Conservation (phyloP, 1,140 invertebrate species). For the Aphelenchoides besseyi region DNA sequence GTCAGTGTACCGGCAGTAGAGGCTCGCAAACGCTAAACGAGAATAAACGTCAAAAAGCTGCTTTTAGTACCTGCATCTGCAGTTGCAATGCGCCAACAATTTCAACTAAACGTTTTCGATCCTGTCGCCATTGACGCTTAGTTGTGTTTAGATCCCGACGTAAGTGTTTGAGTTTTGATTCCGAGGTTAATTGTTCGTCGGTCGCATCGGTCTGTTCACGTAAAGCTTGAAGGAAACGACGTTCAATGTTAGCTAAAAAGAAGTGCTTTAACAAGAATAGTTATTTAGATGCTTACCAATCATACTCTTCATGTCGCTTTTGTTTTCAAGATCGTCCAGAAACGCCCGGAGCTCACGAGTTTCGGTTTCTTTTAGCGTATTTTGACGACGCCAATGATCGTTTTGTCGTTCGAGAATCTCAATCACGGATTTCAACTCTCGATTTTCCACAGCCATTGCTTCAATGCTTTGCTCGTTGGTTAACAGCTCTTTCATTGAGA, state of each 20-base stretch:
- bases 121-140: slow-evolving; percentile 25
- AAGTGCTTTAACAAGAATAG: background rate
- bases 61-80: slow-evolving; percentile 9
- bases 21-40: background rate
- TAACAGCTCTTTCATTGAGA: background rate
- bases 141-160: slow-evolving; percentile 25
- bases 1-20: background rate
- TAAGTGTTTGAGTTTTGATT: slow-evolving; percentile 29
- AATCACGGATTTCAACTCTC: slow-evolving; percentile 30
- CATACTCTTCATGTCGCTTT: slow-evolving; percentile 49
- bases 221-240: slow-evolving; percentile 43
- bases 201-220: slow-evolving; percentile 38
- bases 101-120: slow-evolving; percentile 30
- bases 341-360: slow-evolving; percentile 42
- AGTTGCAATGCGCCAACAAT: slow-evolving; percentile 26
- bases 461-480: background rate
- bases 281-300: slow-evolving; percentile 27
- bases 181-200: slow-evolving; percentile 30
- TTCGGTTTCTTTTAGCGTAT: slow-evolving; percentile 23
- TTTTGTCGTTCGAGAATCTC: slow-evolving; percentile 37
- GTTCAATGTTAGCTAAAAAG: slow-evolving; percentile 47
- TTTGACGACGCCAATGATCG: slow-evolving; percentile 31
- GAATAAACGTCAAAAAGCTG: background rate
- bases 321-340: slow-evolving; percentile 41
- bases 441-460: slow-evolving; percentile 29